phyloP scores from a whole-genome alignment of 2,113 vertebrate genomes.

The Dolichotis patagonum region DNA sequence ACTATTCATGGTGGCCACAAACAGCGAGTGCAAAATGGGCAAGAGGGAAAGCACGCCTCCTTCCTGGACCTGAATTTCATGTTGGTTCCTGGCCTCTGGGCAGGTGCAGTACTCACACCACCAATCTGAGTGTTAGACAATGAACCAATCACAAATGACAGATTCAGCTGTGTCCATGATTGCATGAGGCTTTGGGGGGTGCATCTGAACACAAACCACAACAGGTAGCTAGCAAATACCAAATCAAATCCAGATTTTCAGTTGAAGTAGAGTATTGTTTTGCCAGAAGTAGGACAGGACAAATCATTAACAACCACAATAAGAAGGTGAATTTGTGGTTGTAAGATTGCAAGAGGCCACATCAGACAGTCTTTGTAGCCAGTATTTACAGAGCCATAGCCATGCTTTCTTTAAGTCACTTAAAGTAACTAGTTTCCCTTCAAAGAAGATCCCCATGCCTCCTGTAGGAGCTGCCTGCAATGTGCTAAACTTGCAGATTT shows the following conservation, averaged over 20 bases:
- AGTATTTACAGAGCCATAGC: background rate
- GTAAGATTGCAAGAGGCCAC: background rate
- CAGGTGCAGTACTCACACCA: too few relatives aligned
- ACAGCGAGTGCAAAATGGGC: too few relatives aligned
- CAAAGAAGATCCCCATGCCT: background rate
- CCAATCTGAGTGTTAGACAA: too few relatives aligned
- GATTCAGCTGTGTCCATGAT: too few relatives aligned
- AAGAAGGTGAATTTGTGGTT: background rate
- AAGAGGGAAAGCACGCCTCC: too few relatives aligned
- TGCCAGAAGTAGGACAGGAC: background rate
- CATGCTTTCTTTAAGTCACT: background rate
- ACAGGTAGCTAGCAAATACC: background rate
- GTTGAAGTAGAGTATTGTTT: background rate
- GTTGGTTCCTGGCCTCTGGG: too few relatives aligned
- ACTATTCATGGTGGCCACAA: too few relatives aligned
- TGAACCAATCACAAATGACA: too few relatives aligned
- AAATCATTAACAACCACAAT: background rate
- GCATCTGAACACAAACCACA: too few relatives aligned
- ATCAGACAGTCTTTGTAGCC: background rate
- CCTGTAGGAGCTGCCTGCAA: background rate
- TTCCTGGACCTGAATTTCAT: too few relatives aligned
- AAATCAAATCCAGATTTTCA: background rate
- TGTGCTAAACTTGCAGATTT: background rate
- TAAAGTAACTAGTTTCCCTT: background rate
- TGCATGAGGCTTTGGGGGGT: too few relatives aligned